Evolutionary conservation across 2,797 vertebrate species (phyloP).

Genomic region (Clarias fuscus): DNA sequence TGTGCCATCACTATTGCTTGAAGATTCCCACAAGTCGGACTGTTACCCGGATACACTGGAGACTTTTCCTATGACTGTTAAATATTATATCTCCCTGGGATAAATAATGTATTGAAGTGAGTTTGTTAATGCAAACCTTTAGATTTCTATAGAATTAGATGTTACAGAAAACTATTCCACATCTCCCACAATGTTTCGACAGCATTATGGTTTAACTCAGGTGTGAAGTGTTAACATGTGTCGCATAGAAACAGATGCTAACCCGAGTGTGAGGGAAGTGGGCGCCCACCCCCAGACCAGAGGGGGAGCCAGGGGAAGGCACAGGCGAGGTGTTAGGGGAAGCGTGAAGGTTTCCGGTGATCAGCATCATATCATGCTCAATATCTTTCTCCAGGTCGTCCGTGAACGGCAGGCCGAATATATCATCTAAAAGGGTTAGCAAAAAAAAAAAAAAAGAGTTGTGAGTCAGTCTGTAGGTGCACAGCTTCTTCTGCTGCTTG

Average conservation of each 20-base stretch:
- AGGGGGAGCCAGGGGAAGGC: conserved; percentile 91
- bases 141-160: not conserved
- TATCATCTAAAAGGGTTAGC: conserved; percentile 82
- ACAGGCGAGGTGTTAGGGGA: conserved; percentile 94
- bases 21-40: not conserved
- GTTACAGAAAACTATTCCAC: not conserved
- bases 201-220: not conserved
- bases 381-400: conserved; percentile 93
- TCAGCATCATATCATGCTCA: conserved; percentile 88
- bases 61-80: not conserved
- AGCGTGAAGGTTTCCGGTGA: conserved; percentile 94
- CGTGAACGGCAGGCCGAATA: conserved; percentile 82
- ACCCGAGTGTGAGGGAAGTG: conserved; percentile 94
- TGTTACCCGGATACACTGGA: not conserved
- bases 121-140: not conserved
- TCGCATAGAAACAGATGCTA: not conserved
- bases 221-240: not conserved
- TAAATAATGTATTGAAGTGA: not conserved
- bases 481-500: conserved; percentile 37
- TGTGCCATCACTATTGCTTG: not conserved
- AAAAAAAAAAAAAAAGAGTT: not conserved
- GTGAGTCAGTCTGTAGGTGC: not conserved
- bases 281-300: conserved; percentile 88
- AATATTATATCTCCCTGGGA: not conserved
- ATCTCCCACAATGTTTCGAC: not conserved